Base-by-base conservation (phyloP, 1,140 invertebrate species). In the Tetraneura akinire region DNA sequence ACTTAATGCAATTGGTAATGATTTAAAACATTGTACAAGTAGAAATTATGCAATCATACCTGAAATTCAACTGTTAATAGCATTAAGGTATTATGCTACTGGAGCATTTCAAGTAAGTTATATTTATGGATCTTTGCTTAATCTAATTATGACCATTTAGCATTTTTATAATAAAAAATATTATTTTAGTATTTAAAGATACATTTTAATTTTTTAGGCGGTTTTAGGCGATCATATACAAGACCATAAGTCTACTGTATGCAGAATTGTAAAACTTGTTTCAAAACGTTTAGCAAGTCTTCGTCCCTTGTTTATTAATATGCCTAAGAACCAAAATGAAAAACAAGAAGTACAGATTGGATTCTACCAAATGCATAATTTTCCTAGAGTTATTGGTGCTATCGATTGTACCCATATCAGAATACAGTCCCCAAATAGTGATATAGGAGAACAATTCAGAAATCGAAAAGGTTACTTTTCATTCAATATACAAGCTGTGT, bases 281-380 rank as follows among this genome's bases (percentile, higher is more conserved):
- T 55, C 53, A 21, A 55, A 55, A 21, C n/a, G n/a, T 23, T 21
- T 55, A 21, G 53, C n/a, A 0, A 21, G 53, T 21, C 53, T 55
- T 21, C 53, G n/a, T 23, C 53, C 53, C 0, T 11, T 55, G 0
- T 55, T 55, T 1, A 55, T 55, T 55, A 55, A 4, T 55, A 55
- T 55, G n/a, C 53, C 53, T 3, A 55, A 55, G n/a, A 55, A 55
- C n/a, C 53, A 21, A 55, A 55, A 55, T 55, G 53, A 55, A 55
- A 21, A 21, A 55, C 53, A 55, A 55, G 53, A 23, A 55, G 53
- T 21, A 23, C 21, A 23, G n/a, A 55, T 55, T 55, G 53, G n/a
- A 55, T 55, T 55, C 1, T 55, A 55, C 51, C 51, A 53, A 53
- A 53, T 0, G 0, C 51, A 53, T 53, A 53, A 53, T 53, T 21